These are phyloP conservation scores for Morone chrysops DNA, from an alignment of 2,113 vertebrate species.

Conservation along the genomic window DNA sequence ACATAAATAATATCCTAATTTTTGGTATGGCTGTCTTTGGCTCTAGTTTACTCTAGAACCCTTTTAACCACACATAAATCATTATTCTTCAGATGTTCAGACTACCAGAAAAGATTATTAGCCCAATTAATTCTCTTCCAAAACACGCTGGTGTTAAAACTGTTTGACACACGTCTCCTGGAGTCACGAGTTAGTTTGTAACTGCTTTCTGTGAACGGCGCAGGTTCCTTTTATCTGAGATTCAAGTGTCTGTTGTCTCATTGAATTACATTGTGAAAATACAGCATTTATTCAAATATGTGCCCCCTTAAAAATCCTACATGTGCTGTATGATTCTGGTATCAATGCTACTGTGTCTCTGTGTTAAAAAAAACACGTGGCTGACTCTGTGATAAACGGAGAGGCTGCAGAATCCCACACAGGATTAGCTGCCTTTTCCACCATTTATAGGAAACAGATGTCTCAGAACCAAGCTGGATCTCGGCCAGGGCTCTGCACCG, in stretches of 20 bases:
- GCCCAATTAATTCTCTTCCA: not conserved
- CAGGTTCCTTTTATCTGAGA: not conserved
- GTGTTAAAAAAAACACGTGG: conserved; percentile 1
- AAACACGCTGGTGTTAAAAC: conserved; percentile 1
- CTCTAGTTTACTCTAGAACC: not conserved
- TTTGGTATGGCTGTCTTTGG: not conserved
- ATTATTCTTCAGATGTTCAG: not conserved
- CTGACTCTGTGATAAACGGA: conserved; percentile 16
- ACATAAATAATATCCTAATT: not conserved
- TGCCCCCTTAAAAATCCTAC: not conserved
- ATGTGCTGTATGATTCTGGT: not conserved
- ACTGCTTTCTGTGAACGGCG: not conserved
- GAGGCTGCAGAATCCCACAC: conserved; percentile 47
- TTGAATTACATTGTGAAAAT: conserved; percentile 4
- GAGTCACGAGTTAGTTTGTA: not conserved
- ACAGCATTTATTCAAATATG: not conserved
- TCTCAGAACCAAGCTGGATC: conserved; percentile 44
- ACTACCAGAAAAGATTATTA: not conserved
- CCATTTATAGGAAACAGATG: conserved; percentile 55
- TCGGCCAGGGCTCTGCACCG: conserved; percentile 27
- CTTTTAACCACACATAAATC: not conserved
- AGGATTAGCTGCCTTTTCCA: conserved; percentile 30
- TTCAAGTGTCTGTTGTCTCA: conserved; percentile 4
- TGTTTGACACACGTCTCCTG: not conserved
- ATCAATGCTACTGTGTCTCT: not conserved